phyloP scores from a whole-genome alignment of 2,888 invertebrate species.

The Empis livida region DNA sequence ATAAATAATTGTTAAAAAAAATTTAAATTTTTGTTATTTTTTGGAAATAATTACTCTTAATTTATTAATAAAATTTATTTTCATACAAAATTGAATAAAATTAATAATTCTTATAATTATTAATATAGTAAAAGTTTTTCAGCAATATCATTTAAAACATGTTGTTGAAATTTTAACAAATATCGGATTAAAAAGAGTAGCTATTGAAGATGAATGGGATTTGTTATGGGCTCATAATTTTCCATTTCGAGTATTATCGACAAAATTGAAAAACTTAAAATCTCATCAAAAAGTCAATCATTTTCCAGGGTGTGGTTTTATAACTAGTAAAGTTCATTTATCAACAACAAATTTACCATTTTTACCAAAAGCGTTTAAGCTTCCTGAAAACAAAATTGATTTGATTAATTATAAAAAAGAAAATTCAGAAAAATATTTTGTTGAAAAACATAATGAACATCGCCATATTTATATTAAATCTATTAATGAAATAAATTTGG shows the following conservation, averaged over 20 bases:
- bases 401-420: conserved; percentile 53
- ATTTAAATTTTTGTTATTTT: no score
- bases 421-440: conserved; percentile 63
- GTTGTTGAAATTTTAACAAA: conserved; percentile 65
- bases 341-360: conserved; percentile 66
- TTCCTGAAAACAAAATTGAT: conserved; percentile 60
- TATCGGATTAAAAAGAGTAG: conserved; percentile 54
- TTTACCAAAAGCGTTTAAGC: conserved; percentile 76
- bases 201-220: conserved; percentile 56
- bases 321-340: conserved; percentile 85
- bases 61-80: no score
- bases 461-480: conserved; percentile 68
- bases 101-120: no score
- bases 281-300: conserved; percentile 78
- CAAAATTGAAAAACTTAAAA: conserved; percentile 44
- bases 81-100: no score
- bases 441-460: conserved; percentile 87
- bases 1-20: no score
- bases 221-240: conserved; percentile 91
- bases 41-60: no score
- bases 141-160: conserved; percentile 52
- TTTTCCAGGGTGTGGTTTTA: conserved; percentile 84
- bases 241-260: conserved; percentile 47
- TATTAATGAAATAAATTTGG: conserved; percentile 56
- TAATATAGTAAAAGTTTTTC: no score